Percentiles rank a stretch among this genome's conserved stretches.
These are phyloP conservation scores for Hirtodrosophila duncani DNA, from an alignment of 2,888 invertebrate species.

Conservation along the genomic window DNA sequence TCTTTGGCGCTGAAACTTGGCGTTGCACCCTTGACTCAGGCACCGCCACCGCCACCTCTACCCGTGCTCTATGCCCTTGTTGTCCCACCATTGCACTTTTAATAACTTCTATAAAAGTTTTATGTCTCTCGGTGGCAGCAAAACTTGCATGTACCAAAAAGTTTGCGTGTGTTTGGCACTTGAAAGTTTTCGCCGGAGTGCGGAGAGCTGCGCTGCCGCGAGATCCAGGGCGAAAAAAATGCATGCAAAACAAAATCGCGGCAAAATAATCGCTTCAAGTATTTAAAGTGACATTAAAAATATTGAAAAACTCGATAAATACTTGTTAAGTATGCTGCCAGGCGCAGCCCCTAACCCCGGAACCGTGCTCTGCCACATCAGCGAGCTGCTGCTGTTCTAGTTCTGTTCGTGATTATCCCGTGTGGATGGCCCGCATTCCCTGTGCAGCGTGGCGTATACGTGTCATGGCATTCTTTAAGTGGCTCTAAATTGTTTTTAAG, in stretches of 20 bases:
- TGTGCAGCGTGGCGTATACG: slow-evolving; percentile 36
- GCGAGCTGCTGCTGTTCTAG: neutral
- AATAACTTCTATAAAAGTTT: slow-evolving; percentile 72
- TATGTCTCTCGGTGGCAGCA: slow-evolving; percentile 55
- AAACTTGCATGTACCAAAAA: slow-evolving; percentile 55
- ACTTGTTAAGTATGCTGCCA: slow-evolving; percentile 58
- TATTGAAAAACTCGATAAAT: slow-evolving; percentile 75
- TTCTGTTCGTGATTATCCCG: slow-evolving; percentile 24
- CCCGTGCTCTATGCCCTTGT: neutral
- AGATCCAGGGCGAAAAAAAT: slow-evolving; percentile 6
- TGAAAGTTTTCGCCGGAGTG: slow-evolving; percentile 49
- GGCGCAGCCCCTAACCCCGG: slow-evolving; percentile 16
- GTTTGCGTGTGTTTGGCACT: slow-evolving; percentile 72
- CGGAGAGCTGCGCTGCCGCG: slow-evolving; percentile 23
- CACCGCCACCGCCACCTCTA: neutral
- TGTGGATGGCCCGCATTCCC: slow-evolving; percentile 1
- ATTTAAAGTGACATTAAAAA: slow-evolving; percentile 75
- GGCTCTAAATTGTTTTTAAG: slow-evolving; percentile 11
- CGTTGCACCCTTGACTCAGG: neutral
- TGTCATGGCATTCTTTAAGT: slow-evolving; percentile 17
- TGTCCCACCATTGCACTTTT: slow-evolving; percentile 51
- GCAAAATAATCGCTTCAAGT: slow-evolving; percentile 69
- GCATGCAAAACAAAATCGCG: slow-evolving; percentile 60
- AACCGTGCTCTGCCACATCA: slow-evolving; percentile 28
- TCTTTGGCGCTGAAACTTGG: slow-evolving; percentile 41